phyloP scores from a whole-genome alignment of 2,113 vertebrate species.

The Pongo pygmaeus region DNA sequence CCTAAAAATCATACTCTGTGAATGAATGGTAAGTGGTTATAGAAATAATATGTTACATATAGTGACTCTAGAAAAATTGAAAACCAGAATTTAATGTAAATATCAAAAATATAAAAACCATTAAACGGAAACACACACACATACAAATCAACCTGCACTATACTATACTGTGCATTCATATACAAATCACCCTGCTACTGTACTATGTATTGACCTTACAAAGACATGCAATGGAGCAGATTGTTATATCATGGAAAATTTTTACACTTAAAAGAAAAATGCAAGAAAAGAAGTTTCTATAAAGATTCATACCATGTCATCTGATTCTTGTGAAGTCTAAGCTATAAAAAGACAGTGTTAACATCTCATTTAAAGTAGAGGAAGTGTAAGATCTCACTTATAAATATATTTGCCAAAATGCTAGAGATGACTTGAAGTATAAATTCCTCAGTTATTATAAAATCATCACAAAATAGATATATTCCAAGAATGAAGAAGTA shows the following conservation, averaged over 20 bases:
- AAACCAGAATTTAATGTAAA: background rate
- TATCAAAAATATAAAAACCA: background rate
- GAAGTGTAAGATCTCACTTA: background rate
- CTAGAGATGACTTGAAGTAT: background rate
- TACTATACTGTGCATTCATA: too few relatives aligned
- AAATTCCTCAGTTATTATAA: background rate
- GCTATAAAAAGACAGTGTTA: background rate
- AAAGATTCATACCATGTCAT: background rate
- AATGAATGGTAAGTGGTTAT: background rate
- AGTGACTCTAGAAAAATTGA: background rate
- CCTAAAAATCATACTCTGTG: background rate
- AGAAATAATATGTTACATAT: background rate
- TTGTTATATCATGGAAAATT: too few relatives aligned
- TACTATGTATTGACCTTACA: too few relatives aligned
- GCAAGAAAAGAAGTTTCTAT: background rate
- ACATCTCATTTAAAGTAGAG: background rate
- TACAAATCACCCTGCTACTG: too few relatives aligned
- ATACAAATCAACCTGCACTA: background rate
- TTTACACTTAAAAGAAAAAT: too few relatives aligned
- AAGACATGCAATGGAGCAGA: too few relatives aligned
- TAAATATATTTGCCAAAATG: background rate
- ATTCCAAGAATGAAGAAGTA: background rate
- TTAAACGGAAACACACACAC: background rate
- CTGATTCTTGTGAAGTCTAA: background rate
- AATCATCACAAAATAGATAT: background rate